Conservation (phyloP, 2,888 invertebrate species). For the Frankliniella intonsa region DNA sequence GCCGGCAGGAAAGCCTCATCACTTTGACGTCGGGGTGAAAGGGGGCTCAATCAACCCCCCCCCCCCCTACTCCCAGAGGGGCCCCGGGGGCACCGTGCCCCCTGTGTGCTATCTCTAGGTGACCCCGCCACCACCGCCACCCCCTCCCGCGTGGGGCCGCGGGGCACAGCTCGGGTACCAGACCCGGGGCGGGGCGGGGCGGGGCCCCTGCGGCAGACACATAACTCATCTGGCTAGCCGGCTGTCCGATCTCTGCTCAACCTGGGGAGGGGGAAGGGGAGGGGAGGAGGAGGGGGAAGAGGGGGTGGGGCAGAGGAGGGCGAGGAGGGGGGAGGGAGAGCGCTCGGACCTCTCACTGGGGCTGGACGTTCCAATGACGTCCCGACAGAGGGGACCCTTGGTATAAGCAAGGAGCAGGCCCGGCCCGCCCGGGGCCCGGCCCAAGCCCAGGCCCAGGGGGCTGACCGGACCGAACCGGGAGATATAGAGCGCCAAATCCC, state of each 20-base stretch:
- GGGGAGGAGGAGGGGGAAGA: not conserved
- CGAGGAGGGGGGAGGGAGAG: not conserved
- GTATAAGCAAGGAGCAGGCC: not conserved
- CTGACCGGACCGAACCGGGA: not conserved
- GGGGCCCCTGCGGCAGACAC: not conserved
- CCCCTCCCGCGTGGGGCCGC: too few relatives aligned
- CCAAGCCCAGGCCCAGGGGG: not conserved
- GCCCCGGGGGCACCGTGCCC: too few relatives aligned
- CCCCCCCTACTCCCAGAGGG: not conserved
- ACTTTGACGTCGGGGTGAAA: not conserved
- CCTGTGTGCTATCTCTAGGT: not conserved
- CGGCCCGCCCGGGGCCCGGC: not conserved
- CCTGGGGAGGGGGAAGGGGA: not conserved
- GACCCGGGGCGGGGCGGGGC: not conserved
- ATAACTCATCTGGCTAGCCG: slow-evolving; percentile 5
- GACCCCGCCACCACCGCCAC: too few relatives aligned
- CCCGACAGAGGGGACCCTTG: not conserved
- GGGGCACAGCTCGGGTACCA: not conserved
- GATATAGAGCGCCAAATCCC: not conserved
- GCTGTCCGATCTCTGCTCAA: not conserved
- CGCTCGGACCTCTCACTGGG: not conserved
- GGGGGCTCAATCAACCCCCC: not conserved
- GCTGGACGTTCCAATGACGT: not conserved
- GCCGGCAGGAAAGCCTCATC: not conserved
- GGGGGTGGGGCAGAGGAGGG: not conserved